A percentile compares a stretch with the other conserved stretches of the same genome.
Evolutionary conservation across 2,797 vertebrate species (phyloP).

Genomic region (Chrysocyon brachyurus): DNA sequence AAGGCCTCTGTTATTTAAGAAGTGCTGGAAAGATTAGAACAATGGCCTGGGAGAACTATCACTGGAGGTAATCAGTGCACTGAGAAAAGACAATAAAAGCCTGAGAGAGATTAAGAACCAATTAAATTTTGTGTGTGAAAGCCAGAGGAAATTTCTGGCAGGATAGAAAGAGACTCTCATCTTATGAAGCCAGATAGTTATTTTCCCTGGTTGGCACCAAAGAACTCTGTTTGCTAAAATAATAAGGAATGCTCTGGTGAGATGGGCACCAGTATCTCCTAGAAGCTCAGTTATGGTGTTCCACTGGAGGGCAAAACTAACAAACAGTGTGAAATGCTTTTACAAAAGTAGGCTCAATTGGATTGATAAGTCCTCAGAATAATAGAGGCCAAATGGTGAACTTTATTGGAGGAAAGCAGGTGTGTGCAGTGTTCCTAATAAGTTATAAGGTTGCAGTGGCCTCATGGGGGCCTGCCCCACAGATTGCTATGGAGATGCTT

Average conservation of each 20-base stretch:
- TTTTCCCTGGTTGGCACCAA: not conserved
- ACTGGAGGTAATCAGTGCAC: not conserved
- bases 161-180: not conserved
- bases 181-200: not conserved
- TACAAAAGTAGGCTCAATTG: not conserved
- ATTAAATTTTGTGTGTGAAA: not conserved
- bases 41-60: not conserved
- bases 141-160: not conserved
- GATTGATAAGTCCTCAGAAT: not conserved
- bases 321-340: not conserved
- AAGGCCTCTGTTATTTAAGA: not conserved
- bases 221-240: not conserved
- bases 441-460: not conserved
- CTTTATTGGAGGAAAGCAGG: not conserved
- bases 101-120: constrained; percentile 1
- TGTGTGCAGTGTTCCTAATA: not conserved
- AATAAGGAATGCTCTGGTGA: not conserved
- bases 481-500: constrained; percentile 5
- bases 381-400: not conserved
- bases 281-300: not conserved
- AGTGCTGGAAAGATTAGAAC: not conserved
- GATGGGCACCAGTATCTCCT: not conserved
- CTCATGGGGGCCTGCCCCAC: not conserved
- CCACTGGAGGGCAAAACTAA: not conserved
- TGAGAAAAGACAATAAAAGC: not conserved